phyloP scores from a whole-genome alignment of 2,113 vertebrate species.

The Albula goreensis region DNA sequence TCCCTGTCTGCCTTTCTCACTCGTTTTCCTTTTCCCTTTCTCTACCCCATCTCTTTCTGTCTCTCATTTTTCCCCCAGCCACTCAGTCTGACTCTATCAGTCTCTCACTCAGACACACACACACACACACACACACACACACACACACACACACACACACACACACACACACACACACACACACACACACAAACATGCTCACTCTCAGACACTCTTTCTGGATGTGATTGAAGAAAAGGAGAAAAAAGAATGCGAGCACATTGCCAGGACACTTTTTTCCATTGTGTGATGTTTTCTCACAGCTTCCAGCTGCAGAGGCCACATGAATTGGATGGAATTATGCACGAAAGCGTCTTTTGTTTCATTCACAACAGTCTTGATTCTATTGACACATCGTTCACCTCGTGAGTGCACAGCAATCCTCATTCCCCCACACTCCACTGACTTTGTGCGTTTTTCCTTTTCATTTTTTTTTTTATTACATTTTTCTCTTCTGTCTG shows the following conservation, averaged over 20 bases:
- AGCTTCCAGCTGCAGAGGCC: constrained; percentile 14
- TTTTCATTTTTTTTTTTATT: constrained; percentile 40
- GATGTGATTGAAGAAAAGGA: constrained; percentile 17
- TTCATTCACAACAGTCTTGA: constrained; percentile 41
- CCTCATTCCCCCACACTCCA: constrained; percentile 47
- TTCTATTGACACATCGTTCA: constrained; percentile 45
- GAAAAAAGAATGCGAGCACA: constrained; percentile 12
- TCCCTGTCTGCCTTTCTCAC: not conserved
- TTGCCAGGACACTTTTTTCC: constrained; percentile 13
- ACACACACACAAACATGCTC: too few relatives aligned
- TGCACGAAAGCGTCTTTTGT: constrained; percentile 42
- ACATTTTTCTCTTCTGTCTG: constrained; percentile 53
- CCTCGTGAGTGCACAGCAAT: constrained; percentile 26
- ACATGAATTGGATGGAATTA: constrained; percentile 37
- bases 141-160: too few relatives aligned
- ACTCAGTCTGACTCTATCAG: too few relatives aligned
- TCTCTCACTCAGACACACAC: too few relatives aligned
- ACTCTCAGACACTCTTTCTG: not conserved
- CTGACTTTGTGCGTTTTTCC: constrained; percentile 27
- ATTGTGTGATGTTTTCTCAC: constrained; percentile 27
- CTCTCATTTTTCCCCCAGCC: too few relatives aligned
- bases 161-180: too few relatives aligned
- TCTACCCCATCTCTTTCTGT: not conserved
- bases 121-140: too few relatives aligned
- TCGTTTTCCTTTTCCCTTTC: not conserved